Evolutionary conservation across 2,888 invertebrate species (phyloP).

Genomic region (Mesoligia furuncula): DNA sequence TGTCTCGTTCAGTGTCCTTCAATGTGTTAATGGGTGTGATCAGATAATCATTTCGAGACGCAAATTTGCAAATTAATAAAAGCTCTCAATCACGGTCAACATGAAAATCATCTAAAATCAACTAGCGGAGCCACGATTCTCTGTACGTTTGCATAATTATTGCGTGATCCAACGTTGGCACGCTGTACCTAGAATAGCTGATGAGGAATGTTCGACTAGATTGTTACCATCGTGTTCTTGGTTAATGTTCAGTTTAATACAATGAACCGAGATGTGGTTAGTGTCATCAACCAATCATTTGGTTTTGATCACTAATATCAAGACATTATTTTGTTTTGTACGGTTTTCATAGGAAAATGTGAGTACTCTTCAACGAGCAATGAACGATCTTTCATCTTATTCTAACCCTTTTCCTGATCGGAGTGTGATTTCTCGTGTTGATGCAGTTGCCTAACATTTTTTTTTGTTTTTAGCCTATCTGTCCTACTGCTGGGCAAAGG

Average conservation of each 20-base stretch:
- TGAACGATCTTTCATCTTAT: neutral
- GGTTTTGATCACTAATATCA: neutral
- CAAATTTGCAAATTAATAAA: neutral
- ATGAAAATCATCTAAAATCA: neutral
- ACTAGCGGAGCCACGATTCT: slow-evolving; percentile 6
- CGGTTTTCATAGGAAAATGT: neutral
- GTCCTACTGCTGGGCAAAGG: neutral
- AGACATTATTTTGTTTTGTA: neutral
- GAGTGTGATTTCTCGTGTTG: neutral
- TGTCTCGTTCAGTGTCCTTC: too few relatives aligned
- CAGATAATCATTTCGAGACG: neutral
- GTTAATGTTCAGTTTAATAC: neutral
- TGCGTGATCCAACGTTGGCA: slow-evolving; percentile 29
- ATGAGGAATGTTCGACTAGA: slow-evolving; percentile 27
- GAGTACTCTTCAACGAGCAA: neutral
- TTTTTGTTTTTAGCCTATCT: neutral
- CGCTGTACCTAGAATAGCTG: slow-evolving; percentile 39
- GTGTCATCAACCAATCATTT: neutral
- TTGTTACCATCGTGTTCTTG: slow-evolving; percentile 14
- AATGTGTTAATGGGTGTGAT: neutral
- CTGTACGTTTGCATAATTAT: slow-evolving; percentile 35
- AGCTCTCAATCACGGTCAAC: neutral
- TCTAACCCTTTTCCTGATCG: neutral
- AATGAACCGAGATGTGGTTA: neutral
- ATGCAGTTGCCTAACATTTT: neutral